Evolutionary conservation across 2,888 invertebrate genomes (phyloP), one percentile per base, ranked within the genome.

Genomic region (Emesis furor): DNA sequence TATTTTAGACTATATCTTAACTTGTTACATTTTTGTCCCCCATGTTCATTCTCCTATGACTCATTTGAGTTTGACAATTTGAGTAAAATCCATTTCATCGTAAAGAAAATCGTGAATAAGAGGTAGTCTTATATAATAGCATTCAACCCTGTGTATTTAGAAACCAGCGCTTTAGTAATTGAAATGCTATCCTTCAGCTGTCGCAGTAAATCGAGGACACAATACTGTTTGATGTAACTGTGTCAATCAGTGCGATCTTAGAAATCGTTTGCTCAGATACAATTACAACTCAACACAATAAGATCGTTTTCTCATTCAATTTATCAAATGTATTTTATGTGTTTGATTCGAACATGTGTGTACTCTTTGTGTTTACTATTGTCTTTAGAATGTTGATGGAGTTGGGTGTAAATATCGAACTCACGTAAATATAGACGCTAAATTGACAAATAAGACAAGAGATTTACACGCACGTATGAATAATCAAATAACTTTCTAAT

Each of bases 251-350:
- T n/a, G 51, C 6, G 51, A 51, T n/a, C 51, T 51, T n/a, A 7
- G 51, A 5, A 51, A 51, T n/a, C n/a, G 51, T 51, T 51, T 51
- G n/a, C 51, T 6, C 51, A n/a, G 51, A 51, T 51, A 51, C 51
- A 51, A 51, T 51, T 51, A 51, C 51, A 51, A n/a, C 51, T n/a
- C 51, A 51, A 51, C 14, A 51, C 51, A 51, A 51, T 51, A 51
- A n/a, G 51, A 51, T 51, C 51, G 51, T n/a, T 6, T 51, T 51
- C 51, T 5, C n/a, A 51, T 51, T n/a, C 14, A 51, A 51, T 51
- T 51, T 51, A n/a, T 51, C 51, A 46, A 46, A 46, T 14, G 46
- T 46, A 14, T 46, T 46, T 14, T 46, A 46, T 46, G 46, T 46
- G 46, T 46, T 46, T 46, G 46, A 46, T 46, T 46, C 14, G 14